phyloP scores from a whole-genome alignment of 2,113 vertebrate species.

The Triplophysa dalaica region DNA sequence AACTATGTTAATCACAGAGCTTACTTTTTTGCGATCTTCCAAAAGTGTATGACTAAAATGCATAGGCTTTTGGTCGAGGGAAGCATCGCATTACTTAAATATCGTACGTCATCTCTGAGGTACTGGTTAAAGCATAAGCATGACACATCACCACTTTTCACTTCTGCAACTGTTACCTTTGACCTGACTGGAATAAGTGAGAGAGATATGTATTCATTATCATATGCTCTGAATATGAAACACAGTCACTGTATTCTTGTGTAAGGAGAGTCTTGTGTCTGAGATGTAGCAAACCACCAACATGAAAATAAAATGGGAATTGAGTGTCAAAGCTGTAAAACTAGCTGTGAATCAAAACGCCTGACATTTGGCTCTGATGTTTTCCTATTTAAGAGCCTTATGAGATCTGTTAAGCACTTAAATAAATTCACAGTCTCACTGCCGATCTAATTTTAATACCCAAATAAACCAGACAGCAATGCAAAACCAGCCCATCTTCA shows the following conservation, averaged over 20 bases:
- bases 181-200: neutral
- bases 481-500: neutral
- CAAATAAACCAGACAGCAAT: conserved; percentile 18
- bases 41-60: no score
- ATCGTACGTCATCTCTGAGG: no score
- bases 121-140: neutral
- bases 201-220: neutral
- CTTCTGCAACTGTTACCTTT: neutral
- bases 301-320: neutral
- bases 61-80: no score
- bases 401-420: neutral
- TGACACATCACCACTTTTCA: neutral
- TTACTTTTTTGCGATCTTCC: no score
- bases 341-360: neutral
- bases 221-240: neutral
- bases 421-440: neutral
- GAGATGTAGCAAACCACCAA: neutral
- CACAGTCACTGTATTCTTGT: no score
- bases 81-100: no score
- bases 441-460: conserved; percentile 17
- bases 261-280: neutral
- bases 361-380: neutral
- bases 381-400: neutral
- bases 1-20: no score
- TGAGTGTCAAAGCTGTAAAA: neutral